Base-by-base conservation (phyloP, 2,113 vertebrate species). In the Spermophilus dauricus region DNA sequence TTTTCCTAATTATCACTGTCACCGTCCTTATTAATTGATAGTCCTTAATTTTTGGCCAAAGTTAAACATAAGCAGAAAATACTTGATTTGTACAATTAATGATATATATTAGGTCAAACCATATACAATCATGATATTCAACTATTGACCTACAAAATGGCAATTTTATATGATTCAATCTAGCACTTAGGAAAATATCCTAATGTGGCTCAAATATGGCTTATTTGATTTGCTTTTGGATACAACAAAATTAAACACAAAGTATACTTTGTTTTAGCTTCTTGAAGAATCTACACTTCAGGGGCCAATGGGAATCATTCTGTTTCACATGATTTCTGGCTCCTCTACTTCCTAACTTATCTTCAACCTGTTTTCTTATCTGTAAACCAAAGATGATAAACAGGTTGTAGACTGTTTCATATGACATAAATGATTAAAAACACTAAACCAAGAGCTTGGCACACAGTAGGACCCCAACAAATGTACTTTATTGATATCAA, bases 41-140 rank as follows among this genome's bases (percentile, higher is more conserved):
- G 63, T 88, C 28, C 28, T 87, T 80, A 51, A 67, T 13, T 67
- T 76, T 77, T 39, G 72, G 51, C 32, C 28, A 78, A 81, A 39
- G 14, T 86, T 37, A 90, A 65, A 24, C 70, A 75, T 28, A 81
- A 10, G 20, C 51, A 67, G 90, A 87, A 80, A 81, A 86, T 14
- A 56, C 17, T 94, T 58, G 8, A 67, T 65, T 81, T 91, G 42
- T 61, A 84, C 37, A 95, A 89, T 61, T 83, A 90, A 78, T 42
- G 48, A 80, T 61, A 42, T 72, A 18, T 51, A 32, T 91, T 84
- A 92, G 45, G 8, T 82, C 56, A 86, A 92, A 77, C 28, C 37
- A n/a, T 75, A 87, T 80, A 39, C 30, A 85, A 34, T 96, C 81
- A 42, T 42, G 65, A 83, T 94, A 80, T 92, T 77, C 8, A 84